A percentile compares a stretch with the other conserved stretches of the same genome.
Evolutionary conservation across 2,888 invertebrate species (phyloP).

Genomic region (Shargacucullia verbasci): DNA sequence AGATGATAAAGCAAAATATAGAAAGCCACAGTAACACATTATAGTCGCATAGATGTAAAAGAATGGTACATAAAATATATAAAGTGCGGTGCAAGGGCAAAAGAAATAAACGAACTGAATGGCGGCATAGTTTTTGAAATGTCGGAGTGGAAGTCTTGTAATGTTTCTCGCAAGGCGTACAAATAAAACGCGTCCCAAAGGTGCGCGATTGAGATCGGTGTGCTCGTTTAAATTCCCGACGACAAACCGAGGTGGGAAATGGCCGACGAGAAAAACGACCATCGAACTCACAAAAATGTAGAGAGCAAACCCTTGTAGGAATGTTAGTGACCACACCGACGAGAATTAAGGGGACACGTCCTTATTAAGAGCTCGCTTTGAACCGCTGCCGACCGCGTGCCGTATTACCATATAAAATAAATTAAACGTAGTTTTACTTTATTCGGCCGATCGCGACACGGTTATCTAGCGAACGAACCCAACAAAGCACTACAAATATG

Average conservation of each 20-base stretch:
- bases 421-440: constrained; percentile 64
- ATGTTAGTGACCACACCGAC: constrained; percentile 77
- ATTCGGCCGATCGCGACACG: constrained; percentile 48
- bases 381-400: constrained; percentile 66
- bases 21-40: constrained; percentile 39
- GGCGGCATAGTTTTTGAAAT: constrained; percentile 65
- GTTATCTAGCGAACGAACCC: constrained; percentile 50
- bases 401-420: constrained; percentile 78
- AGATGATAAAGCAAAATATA: constrained; percentile 21
- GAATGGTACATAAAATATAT: constrained; percentile 62
- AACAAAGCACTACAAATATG: constrained; percentile 59
- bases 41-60: constrained; percentile 31
- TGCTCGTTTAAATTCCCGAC: constrained; percentile 82
- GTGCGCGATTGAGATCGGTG: constrained; percentile 72
- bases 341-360: constrained; percentile 76
- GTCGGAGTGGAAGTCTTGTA: constrained; percentile 59
- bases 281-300: constrained; percentile 77
- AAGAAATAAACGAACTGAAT: constrained; percentile 49
- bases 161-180: constrained; percentile 70
- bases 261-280: constrained; percentile 76
- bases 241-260: constrained; percentile 81
- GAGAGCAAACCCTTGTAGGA: constrained; percentile 85
- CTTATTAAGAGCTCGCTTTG: constrained; percentile 80
- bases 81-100: constrained; percentile 53
- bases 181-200: constrained; percentile 63